phyloP scores from a whole-genome alignment of 2,888 invertebrate species.

The Apodemia duryi region DNA sequence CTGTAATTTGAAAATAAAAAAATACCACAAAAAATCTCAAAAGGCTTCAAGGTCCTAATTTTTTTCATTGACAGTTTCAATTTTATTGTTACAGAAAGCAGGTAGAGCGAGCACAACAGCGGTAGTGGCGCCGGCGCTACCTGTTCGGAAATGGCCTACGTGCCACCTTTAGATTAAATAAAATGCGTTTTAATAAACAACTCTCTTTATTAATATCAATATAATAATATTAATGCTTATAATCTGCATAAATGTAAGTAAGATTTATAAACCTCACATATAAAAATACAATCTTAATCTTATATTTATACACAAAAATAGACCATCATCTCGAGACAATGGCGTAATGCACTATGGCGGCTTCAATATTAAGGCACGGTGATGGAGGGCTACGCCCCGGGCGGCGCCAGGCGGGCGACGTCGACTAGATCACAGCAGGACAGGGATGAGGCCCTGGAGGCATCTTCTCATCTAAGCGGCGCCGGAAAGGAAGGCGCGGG shows the following conservation, averaged over 20 bases:
- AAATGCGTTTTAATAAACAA: slow-evolving; percentile 65
- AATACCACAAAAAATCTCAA: neutral
- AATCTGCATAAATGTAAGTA: slow-evolving; percentile 71
- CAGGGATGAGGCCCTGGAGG: slow-evolving; percentile 60
- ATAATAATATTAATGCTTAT: slow-evolving; percentile 62
- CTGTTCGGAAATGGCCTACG: slow-evolving; percentile 39
- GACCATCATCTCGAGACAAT: slow-evolving; percentile 63
- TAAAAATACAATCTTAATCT: slow-evolving; percentile 71
- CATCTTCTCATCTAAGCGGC: slow-evolving; percentile 68
- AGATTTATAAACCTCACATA: slow-evolving; percentile 73
- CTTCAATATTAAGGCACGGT: slow-evolving; percentile 74
- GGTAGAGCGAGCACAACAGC: slow-evolving; percentile 28
- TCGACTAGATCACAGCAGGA: slow-evolving; percentile 75
- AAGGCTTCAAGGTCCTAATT: neutral
- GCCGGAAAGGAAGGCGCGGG: slow-evolving; percentile 80
- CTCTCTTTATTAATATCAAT: slow-evolving; percentile 59
- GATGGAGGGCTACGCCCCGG: slow-evolving; percentile 73
- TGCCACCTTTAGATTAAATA: slow-evolving; percentile 37
- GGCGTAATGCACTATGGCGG: slow-evolving; percentile 76
- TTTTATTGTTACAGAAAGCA: slow-evolving; percentile 21
- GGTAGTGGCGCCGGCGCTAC: slow-evolving; percentile 55
- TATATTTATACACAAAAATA: slow-evolving; percentile 71
- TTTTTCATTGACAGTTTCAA: slow-evolving; percentile 15
- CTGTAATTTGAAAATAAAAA: neutral
- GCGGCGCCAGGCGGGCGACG: slow-evolving; percentile 72